Percentiles rank a stretch among this genome's conserved stretches.
These are phyloP conservation scores for Cistogaster globosa DNA, from an alignment of 2,888 invertebrate genomes.

Conservation along the genomic window DNA sequence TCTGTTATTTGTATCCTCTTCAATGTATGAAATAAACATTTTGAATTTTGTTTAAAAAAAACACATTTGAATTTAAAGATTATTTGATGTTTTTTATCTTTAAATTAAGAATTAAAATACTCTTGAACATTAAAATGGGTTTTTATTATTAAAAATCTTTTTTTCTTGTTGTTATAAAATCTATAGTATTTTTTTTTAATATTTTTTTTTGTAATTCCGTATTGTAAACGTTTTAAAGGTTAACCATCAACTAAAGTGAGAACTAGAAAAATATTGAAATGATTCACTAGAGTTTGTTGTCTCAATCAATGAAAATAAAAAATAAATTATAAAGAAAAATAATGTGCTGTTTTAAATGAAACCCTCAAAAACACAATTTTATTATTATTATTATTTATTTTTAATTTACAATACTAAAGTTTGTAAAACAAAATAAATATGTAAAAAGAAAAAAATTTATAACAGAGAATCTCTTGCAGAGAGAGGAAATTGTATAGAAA, in stretches of 20 bases:
- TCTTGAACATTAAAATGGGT: not conserved
- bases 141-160: not conserved
- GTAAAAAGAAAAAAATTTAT: slow-evolving; percentile 10
- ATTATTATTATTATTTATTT: slow-evolving; percentile 21
- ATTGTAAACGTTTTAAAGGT: slow-evolving; percentile 49
- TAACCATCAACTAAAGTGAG: slow-evolving; percentile 55
- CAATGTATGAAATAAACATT: slow-evolving; percentile 67
- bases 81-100: not conserved
- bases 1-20: slow-evolving; percentile 54
- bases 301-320: slow-evolving; percentile 22
- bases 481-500: slow-evolving; percentile 10
- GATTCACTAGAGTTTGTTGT: slow-evolving; percentile 40
- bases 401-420: slow-evolving; percentile 41
- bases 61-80: slow-evolving; percentile 39
- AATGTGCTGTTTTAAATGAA: slow-evolving; percentile 7
- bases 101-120: not conserved
- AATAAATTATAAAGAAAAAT: slow-evolving; percentile 9
- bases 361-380: slow-evolving; percentile 36
- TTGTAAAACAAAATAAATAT: slow-evolving; percentile 24
- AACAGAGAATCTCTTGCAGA: slow-evolving; percentile 7
- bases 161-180: not conserved
- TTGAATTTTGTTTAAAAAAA: slow-evolving; percentile 6
- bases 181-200: not conserved
- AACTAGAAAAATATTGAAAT: slow-evolving; percentile 29
- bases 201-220: slow-evolving; percentile 6